phyloP scores from a whole-genome alignment of 2,888 invertebrate genomes.

The Graphium colonna region DNA sequence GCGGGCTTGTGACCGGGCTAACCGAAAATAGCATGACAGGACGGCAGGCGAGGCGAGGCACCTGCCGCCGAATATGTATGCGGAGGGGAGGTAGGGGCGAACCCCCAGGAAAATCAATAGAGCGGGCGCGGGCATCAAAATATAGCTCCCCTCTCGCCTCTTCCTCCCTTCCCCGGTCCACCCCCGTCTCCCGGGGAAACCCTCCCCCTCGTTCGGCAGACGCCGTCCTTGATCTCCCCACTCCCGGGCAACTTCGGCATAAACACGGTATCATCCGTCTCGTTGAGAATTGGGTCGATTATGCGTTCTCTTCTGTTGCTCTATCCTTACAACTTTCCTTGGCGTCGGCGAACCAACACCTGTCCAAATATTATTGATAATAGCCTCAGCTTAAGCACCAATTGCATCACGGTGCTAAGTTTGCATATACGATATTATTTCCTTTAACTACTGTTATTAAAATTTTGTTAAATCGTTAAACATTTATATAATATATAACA shows the following conservation, averaged over 20 bases:
- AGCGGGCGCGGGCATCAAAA: slow-evolving; percentile 76
- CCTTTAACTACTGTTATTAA: too few relatives aligned
- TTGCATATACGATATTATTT: not conserved
- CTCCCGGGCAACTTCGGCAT: slow-evolving; percentile 72
- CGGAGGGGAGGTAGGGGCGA: slow-evolving; percentile 49
- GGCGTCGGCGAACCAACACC: slow-evolving; percentile 15
- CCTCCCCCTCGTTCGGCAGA: slow-evolving; percentile 77
- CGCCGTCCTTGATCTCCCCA: slow-evolving; percentile 77
- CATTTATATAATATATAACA: too few relatives aligned
- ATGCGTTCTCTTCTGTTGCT: slow-evolving; percentile 57
- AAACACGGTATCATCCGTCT: slow-evolving; percentile 73
- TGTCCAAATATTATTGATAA: slow-evolving; percentile 21
- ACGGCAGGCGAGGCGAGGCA: slow-evolving; percentile 56
- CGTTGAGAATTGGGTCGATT: slow-evolving; percentile 72
- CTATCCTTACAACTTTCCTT: slow-evolving; percentile 31
- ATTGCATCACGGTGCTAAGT: not conserved
- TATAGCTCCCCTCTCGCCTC: slow-evolving; percentile 47
- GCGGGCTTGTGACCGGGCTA: slow-evolving; percentile 49
- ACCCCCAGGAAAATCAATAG: slow-evolving; percentile 79
- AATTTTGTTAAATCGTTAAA: too few relatives aligned
- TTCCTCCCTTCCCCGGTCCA: slow-evolving; percentile 41
- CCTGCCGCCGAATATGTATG: slow-evolving; percentile 62
- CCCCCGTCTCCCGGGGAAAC: slow-evolving; percentile 65
- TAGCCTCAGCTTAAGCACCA: not conserved
- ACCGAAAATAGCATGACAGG: slow-evolving; percentile 72